phyloP scores from a whole-genome alignment of 2,113 vertebrate genomes.

The Scophthalmus maximus region DNA sequence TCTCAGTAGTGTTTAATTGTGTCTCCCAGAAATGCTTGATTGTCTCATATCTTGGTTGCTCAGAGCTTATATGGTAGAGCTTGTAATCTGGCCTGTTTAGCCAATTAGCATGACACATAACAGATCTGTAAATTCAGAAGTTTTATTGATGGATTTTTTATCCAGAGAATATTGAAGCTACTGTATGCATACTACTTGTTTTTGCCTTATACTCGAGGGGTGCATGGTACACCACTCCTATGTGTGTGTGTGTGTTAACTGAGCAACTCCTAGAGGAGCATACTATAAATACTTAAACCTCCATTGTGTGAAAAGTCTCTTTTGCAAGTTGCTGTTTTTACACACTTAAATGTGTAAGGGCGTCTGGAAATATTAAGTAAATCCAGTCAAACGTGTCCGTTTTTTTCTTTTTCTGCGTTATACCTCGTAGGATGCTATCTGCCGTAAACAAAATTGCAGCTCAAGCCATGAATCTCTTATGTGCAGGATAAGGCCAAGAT shows the following conservation, averaged over 20 bases:
- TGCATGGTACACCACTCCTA: background rate
- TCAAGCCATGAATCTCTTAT: slow-evolving; percentile 18
- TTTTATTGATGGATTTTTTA: background rate
- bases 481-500: slow-evolving; percentile 32
- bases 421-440: slow-evolving; percentile 1
- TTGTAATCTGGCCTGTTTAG: background rate
- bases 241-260: background rate
- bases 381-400: background rate
- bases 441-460: slow-evolving; percentile 4
- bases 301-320: background rate
- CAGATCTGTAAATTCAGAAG: background rate
- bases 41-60: background rate
- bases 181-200: background rate
- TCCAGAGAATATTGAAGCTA: background rate
- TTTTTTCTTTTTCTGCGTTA: background rate
- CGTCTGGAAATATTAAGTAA: background rate
- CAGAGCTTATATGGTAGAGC: background rate
- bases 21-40: slow-evolving; percentile 5
- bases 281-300: background rate
- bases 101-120: background rate
- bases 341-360: background rate
- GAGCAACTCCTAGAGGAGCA: background rate
- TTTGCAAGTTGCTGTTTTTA: background rate
- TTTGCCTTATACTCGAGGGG: too few species aligned
- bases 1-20: background rate